Base-by-base conservation (phyloP, 1,140 invertebrate species). In the Fopius arisanus region DNA sequence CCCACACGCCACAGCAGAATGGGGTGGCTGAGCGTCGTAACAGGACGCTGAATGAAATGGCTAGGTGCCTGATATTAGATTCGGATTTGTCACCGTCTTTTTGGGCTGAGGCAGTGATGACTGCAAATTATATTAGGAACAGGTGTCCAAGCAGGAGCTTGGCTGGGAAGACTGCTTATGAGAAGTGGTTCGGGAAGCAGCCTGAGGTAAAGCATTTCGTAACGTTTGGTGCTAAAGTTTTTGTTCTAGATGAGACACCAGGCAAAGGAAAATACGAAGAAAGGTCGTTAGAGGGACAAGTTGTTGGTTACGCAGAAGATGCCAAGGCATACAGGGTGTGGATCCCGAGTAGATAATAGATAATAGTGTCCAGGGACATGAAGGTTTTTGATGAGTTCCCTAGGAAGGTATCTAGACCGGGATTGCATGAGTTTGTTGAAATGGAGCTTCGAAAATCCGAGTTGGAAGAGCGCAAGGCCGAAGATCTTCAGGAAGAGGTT, bases 211-310 rank as follows among this genome's bases (percentile, higher is more conserved):
- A 69, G 16, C 75, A 88, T 74, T 68, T 89, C 10, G 78, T 77
- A 73, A 74, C 82, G 10, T 89, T 90, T 81, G 87, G 88, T 77
- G 68, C 81, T 80, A 33, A 86, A 80, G 81, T 81, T 0, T 83
- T 84, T 40, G 72, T 87, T 59, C 84, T 76, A 2, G 67, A 72
- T 84, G 29, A 79, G 77, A n/a, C 28, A 79, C 28, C 74, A 76
- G 33, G 72, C 76, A 73, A 71, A 67, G 48, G 68, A 0, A 87
- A 85, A 70, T 86, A 77, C 75, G 83, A 87, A 67, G 21, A 77
- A 4, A 87, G 84, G 63, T 75, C 81, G 19, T 66, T 66, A 9
- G 75, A 82, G 70, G 75, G 76, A 28, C 81, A 84, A 33, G 83
- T 88, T 54, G 78, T 89, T 2, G 88, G 88, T 21, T 89, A 87